These are phyloP conservation scores for Varecia variegata DNA, from an alignment of 2,797 vertebrate species.

Conservation along the genomic window DNA sequence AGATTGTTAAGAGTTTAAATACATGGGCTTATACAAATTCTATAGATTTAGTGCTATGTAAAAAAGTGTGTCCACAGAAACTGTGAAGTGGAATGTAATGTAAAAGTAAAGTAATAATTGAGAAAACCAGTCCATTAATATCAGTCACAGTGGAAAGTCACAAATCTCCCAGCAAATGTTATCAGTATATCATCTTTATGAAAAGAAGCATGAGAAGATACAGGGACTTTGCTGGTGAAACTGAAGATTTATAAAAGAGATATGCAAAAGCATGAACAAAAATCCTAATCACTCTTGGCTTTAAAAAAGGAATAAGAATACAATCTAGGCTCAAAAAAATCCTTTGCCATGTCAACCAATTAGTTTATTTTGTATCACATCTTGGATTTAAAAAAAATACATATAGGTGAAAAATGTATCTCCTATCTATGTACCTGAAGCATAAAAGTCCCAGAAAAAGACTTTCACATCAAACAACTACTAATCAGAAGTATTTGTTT, in stretches of 20 bases:
- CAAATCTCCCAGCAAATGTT: not conserved
- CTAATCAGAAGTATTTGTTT: not conserved
- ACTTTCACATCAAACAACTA: not conserved
- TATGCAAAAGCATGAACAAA: not conserved
- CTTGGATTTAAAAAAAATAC: not conserved
- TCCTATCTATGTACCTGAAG: not conserved
- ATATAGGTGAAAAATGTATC: not conserved
- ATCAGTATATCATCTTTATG: not conserved
- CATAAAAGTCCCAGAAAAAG: not conserved
- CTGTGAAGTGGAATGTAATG: not conserved
- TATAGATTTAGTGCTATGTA: not conserved
- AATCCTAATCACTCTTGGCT: not conserved
- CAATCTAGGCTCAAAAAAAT: not conserved
- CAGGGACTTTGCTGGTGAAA: not conserved
- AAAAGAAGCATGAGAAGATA: not conserved
- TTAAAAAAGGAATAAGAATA: not conserved
- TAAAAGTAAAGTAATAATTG: not conserved
- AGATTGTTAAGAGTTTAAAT: slow-evolving; percentile 34
- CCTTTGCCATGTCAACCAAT: not conserved
- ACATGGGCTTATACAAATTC: not conserved
- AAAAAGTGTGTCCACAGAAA: not conserved
- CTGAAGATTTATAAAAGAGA: not conserved
- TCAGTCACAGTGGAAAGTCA: not conserved
- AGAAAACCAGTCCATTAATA: not conserved
- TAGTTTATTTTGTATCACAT: not conserved